Conservation (phyloP, 2,888 invertebrate species). For the Agapostemon virescens region DNA sequence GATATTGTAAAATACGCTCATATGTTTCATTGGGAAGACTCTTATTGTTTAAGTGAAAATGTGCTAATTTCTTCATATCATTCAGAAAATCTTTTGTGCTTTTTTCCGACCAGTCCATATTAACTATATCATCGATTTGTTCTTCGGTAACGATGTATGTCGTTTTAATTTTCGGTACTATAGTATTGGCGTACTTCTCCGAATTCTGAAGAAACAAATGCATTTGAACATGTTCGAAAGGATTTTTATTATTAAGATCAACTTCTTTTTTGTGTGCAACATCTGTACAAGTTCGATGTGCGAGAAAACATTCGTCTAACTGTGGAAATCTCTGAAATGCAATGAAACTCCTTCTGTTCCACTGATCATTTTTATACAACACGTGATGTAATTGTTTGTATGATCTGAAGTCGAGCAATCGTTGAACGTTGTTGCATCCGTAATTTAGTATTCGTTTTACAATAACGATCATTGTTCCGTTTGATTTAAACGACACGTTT, state of each 20-base stretch:
- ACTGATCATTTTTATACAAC: neutral
- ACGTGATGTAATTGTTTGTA: neutral
- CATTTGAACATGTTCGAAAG: neutral
- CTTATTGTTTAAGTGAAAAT: slow-evolving; percentile 1
- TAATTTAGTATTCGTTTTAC: neutral
- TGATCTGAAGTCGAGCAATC: slow-evolving; percentile 21
- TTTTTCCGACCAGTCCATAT: neutral
- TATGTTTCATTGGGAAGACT: neutral
- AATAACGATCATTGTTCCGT: neutral
- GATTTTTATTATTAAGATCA: no score
- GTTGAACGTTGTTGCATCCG: neutral
- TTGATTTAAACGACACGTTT: neutral
- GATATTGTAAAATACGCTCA: neutral
- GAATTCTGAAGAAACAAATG: neutral
- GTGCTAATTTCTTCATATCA: slow-evolving; percentile 20
- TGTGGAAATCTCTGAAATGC: neutral
- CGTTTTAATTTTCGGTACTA: slow-evolving; percentile 1
- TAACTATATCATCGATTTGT: neutral
- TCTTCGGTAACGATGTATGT: neutral
- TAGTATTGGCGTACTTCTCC: neutral
- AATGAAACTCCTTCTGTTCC: neutral
- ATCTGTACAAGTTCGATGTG: neutral
- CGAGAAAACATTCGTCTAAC: neutral
- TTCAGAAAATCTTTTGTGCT: fast-evolving
- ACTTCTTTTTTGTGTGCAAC: no score